These are phyloP conservation scores for Babyrousa celebensis DNA, from an alignment of 2,797 vertebrate genomes.

Conservation along the genomic window DNA sequence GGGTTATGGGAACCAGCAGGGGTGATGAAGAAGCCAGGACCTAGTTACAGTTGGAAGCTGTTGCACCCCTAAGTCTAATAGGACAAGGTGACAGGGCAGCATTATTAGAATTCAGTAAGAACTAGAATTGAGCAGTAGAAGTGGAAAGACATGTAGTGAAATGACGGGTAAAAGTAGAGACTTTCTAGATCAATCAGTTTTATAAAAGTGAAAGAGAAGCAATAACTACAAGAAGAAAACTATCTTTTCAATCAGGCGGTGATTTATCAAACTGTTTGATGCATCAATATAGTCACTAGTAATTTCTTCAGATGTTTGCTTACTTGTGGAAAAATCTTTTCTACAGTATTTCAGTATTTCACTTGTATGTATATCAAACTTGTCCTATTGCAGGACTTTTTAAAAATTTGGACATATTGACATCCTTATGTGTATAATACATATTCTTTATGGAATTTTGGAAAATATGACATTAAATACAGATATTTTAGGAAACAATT, in stretches of 20 bases:
- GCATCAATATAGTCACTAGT: not conserved
- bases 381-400: not conserved
- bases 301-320: not conserved
- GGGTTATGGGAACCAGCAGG: not conserved
- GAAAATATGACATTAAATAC: not conserved
- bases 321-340: not conserved
- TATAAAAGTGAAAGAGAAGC: not conserved
- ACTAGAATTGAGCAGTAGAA: not conserved
- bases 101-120: not conserved
- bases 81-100: not conserved
- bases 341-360: not conserved
- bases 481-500: not conserved
- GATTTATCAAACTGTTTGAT: not conserved
- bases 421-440: not conserved
- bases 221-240: not conserved
- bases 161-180: not conserved
- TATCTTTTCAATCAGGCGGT: not conserved
- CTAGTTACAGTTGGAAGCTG: not conserved
- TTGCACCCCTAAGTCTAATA: not conserved
- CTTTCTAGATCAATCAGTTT: not conserved
- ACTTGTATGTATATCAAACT: not conserved
- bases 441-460: not conserved
- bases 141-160: not conserved
- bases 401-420: not conserved
- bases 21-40: not conserved